Percentiles rank a stretch among this genome's conserved stretches.
Conservation (phyloP, 2,888 invertebrate genomes). For the Pandemis corylana region DNA sequence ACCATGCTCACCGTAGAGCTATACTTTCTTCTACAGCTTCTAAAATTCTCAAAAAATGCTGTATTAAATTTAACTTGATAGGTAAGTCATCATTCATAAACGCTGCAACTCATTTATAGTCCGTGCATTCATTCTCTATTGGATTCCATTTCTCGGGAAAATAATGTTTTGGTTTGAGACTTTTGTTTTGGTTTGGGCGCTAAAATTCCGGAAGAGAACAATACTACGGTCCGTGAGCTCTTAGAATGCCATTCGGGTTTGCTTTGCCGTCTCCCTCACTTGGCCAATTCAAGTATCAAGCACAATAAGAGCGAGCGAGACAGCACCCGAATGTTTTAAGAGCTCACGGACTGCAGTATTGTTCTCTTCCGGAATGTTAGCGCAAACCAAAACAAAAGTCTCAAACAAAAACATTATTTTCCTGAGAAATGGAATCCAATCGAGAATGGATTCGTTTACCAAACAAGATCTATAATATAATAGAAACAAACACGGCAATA, state of each 20-base stretch:
- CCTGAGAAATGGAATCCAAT: not conserved
- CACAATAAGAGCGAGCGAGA: too few relatives aligned
- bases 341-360: not conserved
- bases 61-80: too few relatives aligned
- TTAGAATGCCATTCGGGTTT: too few relatives aligned
- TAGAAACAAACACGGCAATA: slow-evolving; percentile 32
- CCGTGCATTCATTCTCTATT: not conserved
- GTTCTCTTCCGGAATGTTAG: not conserved
- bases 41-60: too few relatives aligned
- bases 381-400: not conserved
- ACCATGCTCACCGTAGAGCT: too few relatives aligned
- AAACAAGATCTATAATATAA: slow-evolving; percentile 21
- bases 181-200: not conserved
- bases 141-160: slow-evolving; percentile 2
- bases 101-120: too few relatives aligned
- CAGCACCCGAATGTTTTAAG: too few relatives aligned
- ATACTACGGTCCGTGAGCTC: not conserved
- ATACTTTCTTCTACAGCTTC: too few relatives aligned
- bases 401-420: not conserved
- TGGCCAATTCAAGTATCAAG: too few relatives aligned
- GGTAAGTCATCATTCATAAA: too few relatives aligned
- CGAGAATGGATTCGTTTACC: slow-evolving; percentile 6
- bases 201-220: not conserved
- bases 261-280: too few relatives aligned
- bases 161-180: not conserved